Conservation (phyloP, 2,113 vertebrate genomes). For the Gallinago media region DNA sequence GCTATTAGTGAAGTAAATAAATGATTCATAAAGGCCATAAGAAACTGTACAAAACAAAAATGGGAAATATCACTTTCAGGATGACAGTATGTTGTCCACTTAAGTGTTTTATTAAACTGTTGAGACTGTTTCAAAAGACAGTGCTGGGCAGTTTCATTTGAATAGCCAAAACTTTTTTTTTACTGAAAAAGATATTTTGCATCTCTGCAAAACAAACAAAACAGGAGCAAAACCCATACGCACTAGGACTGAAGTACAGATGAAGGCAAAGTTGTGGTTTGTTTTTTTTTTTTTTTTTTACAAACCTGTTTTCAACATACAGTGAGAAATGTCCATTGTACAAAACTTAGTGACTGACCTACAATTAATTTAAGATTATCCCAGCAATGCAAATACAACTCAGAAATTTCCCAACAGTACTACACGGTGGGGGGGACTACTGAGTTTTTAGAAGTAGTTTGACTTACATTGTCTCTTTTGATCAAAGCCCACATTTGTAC, state of each 20-base stretch:
- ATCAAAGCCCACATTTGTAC: conserved; percentile 6
- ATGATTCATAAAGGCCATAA: conserved; percentile 70
- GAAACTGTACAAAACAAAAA: conserved; percentile 75
- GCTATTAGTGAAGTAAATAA: conserved; percentile 62
- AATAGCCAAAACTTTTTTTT: conserved; percentile 21
- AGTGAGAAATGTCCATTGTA: conserved; percentile 71
- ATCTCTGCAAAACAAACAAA: conserved; percentile 59
- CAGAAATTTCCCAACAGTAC: neutral
- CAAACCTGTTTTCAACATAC: conserved; percentile 67
- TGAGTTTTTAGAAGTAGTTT: conserved; percentile 23
- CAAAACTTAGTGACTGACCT: conserved; percentile 66
- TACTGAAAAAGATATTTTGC: conserved; percentile 47
- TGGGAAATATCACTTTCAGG: conserved; percentile 60
- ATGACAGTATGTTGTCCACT: conserved; percentile 59
- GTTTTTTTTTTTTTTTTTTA: conserved; percentile 69
- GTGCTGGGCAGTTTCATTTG: conserved; percentile 59
- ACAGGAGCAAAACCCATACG: conserved; percentile 48
- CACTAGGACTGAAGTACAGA: conserved; percentile 44
- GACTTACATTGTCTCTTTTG: neutral
- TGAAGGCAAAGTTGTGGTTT: conserved; percentile 41
- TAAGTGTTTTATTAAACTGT: conserved; percentile 54
- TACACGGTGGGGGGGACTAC: neutral
- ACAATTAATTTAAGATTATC: conserved; percentile 66
- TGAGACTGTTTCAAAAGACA: conserved; percentile 71
- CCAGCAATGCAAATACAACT: conserved; percentile 76